These are phyloP conservation scores for Maccullochella peelii DNA, from an alignment of 2,113 vertebrate species.

Conservation along the genomic window DNA sequence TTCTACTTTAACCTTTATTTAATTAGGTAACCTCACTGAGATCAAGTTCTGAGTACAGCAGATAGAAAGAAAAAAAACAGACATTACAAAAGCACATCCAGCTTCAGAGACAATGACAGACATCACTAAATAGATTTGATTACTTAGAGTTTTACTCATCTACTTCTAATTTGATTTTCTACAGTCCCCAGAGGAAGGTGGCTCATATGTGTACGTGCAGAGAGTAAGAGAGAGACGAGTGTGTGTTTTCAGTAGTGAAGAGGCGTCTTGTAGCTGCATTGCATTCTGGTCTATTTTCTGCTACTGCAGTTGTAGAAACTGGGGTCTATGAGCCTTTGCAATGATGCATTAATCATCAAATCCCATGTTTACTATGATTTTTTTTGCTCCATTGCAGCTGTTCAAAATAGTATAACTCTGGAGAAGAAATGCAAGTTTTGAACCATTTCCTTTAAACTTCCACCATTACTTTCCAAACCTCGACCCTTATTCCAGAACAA, in stretches of 20 bases:
- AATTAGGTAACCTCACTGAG: background rate
- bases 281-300: conserved; percentile 1
- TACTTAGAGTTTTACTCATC: background rate
- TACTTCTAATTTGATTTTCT: background rate
- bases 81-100: no score
- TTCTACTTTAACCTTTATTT: background rate
- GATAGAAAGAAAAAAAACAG: background rate
- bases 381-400: background rate
- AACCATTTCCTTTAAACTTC: background rate
- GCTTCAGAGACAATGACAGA: background rate
- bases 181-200: background rate
- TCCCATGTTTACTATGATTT: background rate
- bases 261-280: conserved; percentile 1
- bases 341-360: background rate
- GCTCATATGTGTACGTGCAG: background rate
- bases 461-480: background rate
- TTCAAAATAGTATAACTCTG: background rate
- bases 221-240: background rate
- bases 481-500: background rate
- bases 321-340: background rate
- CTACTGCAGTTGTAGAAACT: background rate
- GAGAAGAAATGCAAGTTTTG: background rate
- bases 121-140: background rate
- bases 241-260: background rate
- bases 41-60: background rate